A percentile compares a stretch with the other conserved stretches of the same genome.
Conservation (phyloP, 2,797 vertebrate genomes). For the Mallotus villosus region DNA sequence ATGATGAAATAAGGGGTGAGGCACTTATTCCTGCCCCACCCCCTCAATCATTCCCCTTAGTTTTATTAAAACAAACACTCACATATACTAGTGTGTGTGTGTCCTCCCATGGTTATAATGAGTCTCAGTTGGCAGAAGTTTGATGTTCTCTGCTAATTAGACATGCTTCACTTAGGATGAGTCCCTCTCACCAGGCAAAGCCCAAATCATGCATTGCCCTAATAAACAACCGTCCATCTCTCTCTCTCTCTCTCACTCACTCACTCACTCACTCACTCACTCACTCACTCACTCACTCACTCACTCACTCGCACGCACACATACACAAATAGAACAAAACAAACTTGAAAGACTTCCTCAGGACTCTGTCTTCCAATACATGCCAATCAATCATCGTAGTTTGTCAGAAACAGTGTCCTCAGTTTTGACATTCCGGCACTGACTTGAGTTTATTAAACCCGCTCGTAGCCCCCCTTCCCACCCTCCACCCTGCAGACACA, state of each 20-base stretch:
- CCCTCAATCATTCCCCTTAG: conserved; percentile 31
- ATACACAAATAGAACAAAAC: neutral
- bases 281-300: neutral
- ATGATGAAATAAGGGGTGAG: conserved; percentile 78
- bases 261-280: too few relatives aligned
- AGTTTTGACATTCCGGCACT: conserved; percentile 16
- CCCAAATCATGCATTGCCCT: conserved; percentile 67
- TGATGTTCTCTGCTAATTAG: conserved; percentile 72
- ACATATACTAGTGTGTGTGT: conserved; percentile 47
- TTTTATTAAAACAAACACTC: conserved; percentile 55
- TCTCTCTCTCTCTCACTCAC: neutral
- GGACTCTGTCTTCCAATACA: conserved; percentile 63
- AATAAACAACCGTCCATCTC: conserved; percentile 59
- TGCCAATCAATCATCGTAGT: conserved; percentile 59
- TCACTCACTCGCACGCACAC: neutral
- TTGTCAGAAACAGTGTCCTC: conserved; percentile 4
- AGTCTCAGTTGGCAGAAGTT: conserved; percentile 72
- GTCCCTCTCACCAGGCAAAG: conserved; percentile 61
- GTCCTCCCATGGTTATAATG: conserved; percentile 73
- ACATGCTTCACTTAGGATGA: conserved; percentile 73
- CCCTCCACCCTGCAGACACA: too few relatives aligned
- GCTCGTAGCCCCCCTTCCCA: conserved; percentile 14
- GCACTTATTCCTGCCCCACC: conserved; percentile 43
- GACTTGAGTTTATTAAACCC: conserved; percentile 10
- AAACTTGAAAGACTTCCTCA: conserved; percentile 33